A percentile compares a stretch with the other conserved stretches of the same genome.
Conservation (phyloP, 1,140 invertebrate species). For the Thaumatotibia leucotreta region DNA sequence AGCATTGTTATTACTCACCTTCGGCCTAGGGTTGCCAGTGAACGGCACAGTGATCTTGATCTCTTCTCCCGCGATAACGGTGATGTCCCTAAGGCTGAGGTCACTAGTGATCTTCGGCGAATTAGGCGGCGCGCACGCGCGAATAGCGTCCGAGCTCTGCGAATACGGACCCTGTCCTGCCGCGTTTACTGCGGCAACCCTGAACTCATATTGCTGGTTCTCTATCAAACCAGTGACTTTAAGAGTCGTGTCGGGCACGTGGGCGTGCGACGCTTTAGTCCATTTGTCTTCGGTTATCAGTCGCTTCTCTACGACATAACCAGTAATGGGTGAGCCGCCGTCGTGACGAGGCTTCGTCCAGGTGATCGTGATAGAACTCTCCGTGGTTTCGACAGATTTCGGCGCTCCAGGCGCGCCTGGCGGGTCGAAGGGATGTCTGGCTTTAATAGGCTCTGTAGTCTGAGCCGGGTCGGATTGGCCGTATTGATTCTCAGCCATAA, state of each 20-base stretch:
- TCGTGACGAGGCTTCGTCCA: slow-evolving; percentile 97
- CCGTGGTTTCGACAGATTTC: slow-evolving; percentile 89
- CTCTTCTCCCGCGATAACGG: slow-evolving; percentile 95
- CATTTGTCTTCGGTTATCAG: slow-evolving; percentile 92
- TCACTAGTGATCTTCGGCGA: slow-evolving; percentile 95
- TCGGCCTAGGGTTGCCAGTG: slow-evolving; percentile 92
- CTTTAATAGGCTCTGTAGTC: slow-evolving; percentile 92
- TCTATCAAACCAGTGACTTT: slow-evolving; percentile 93
- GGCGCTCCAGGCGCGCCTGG: slow-evolving; percentile 94
- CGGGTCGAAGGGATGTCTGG: slow-evolving; percentile 97
- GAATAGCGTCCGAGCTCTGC: slow-evolving; percentile 92
- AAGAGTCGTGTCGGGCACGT: slow-evolving; percentile 88
- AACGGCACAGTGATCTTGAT: slow-evolving; percentile 97
- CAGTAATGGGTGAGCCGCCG: slow-evolving; percentile 93
- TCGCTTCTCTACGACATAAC: slow-evolving; percentile 95
- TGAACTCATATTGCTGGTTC: slow-evolving; percentile 98
- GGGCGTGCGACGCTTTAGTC: slow-evolving; percentile 91
- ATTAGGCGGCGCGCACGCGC: slow-evolving; percentile 90
- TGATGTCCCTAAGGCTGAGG: slow-evolving; percentile 94
- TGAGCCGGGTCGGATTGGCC: slow-evolving; percentile 94
- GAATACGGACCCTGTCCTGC: slow-evolving; percentile 96
- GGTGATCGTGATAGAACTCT: slow-evolving; percentile 94
- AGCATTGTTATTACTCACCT: slow-evolving; percentile 64
- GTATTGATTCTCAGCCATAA: slow-evolving; percentile 98
- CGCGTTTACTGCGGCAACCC: slow-evolving; percentile 96